A percentile compares a stretch with the other conserved stretches of the same genome.
These are phyloP conservation scores for Micoletzkya japonica DNA, from an alignment of 2,888 invertebrate genomes.

Conservation along the genomic window DNA sequence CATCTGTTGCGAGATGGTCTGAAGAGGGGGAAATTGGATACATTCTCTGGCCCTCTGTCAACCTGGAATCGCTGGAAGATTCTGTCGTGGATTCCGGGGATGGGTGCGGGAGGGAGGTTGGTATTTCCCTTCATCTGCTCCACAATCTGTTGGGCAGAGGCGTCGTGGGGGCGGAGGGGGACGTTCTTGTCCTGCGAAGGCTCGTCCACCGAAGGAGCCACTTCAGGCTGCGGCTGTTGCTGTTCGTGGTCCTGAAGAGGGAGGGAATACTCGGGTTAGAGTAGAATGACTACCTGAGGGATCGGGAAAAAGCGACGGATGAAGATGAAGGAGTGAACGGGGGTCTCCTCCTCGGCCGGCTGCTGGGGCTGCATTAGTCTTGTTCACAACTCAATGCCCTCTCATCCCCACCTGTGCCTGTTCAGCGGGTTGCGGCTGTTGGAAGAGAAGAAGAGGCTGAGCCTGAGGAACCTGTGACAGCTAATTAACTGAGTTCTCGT, in stretches of 20 bases:
- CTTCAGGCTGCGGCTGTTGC: neutral
- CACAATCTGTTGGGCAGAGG: conserved; percentile 25
- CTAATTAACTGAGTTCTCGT: neutral
- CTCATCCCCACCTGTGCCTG: no score
- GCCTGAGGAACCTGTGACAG: conserved; percentile 12
- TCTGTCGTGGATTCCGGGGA: conserved; percentile 25
- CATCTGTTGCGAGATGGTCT: conserved; percentile 24
- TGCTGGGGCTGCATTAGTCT: no score
- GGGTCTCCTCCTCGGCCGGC: neutral
- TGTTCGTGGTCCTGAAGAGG: conserved; percentile 6
- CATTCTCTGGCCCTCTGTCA: no score
- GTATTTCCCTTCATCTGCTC: conserved; percentile 20
- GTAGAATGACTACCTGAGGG: conserved; percentile 12
- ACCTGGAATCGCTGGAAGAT: conserved; percentile 29
- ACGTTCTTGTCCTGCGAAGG: conserved; percentile 10
- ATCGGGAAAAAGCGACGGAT: conserved; percentile 26
- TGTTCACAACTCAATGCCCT: no score
- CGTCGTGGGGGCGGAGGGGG: conserved; percentile 27
- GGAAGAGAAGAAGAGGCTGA: conserved; percentile 25
- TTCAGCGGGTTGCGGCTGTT: conserved; percentile 10
- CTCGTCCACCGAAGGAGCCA: neutral
- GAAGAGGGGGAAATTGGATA: neutral
- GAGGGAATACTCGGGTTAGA: no score
- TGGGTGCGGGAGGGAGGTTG: conserved; percentile 12
- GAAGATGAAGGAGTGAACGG: conserved; percentile 19